phyloP scores from a whole-genome alignment of 2,113 vertebrate genomes.

The Struthidea cinerea region DNA sequence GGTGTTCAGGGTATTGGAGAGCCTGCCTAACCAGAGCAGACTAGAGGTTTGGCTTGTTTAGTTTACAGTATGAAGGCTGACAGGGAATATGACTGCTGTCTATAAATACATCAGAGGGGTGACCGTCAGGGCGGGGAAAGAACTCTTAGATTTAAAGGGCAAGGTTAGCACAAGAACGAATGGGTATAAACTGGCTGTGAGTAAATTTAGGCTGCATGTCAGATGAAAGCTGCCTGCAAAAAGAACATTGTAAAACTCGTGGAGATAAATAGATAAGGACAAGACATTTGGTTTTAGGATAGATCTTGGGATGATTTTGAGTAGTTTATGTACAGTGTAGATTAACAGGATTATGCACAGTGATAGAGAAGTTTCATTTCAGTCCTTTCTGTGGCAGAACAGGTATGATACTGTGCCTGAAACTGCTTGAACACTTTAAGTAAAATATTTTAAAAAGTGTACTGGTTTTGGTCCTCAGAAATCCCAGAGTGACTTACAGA shows the following conservation, averaged over 20 bases:
- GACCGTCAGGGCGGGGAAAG: neutral
- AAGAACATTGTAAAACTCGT: neutral
- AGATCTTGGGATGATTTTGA: neutral
- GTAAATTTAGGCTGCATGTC: constrained; percentile 3
- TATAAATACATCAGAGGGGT: constrained; percentile 57
- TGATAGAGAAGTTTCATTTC: neutral
- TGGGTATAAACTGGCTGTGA: neutral
- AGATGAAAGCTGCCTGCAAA: neutral
- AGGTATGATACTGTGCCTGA: neutral
- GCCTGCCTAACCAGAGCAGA: neutral
- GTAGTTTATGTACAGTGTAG: neutral
- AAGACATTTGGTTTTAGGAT: neutral
- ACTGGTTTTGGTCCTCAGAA: neutral
- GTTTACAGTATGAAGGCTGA: constrained; percentile 15
- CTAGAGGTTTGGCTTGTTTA: neutral
- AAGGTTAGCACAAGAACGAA: constrained; percentile 21
- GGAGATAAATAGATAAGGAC: neutral
- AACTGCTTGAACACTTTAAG: neutral
- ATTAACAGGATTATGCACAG: neutral
- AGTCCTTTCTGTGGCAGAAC: neutral
- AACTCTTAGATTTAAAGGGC: constrained; percentile 41
- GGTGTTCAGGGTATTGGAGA: neutral
- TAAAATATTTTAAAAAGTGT: neutral
- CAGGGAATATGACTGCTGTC: neutral
- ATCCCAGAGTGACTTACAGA: neutral